phyloP scores from a whole-genome alignment of 2,797 vertebrate species.

The Myotis planiceps region DNA sequence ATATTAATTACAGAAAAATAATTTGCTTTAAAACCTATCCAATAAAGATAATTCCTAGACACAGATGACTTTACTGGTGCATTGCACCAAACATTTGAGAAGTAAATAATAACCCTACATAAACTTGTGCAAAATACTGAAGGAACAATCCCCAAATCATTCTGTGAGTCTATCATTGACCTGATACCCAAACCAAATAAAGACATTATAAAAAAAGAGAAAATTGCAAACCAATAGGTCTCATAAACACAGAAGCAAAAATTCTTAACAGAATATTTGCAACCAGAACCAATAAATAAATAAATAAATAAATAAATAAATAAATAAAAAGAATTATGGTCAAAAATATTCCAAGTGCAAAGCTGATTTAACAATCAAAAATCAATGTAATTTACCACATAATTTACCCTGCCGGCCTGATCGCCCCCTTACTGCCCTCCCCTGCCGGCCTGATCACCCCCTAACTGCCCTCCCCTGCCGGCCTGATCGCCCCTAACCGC shows the following conservation, averaged over 20 bases:
- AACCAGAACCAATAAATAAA: not conserved
- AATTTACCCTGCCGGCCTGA: no score
- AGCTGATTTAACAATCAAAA: not conserved
- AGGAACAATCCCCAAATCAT: not conserved
- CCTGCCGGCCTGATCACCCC: no score
- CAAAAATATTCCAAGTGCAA: not conserved
- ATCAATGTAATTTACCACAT: not conserved
- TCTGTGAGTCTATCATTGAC: not conserved
- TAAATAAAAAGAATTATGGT: not conserved
- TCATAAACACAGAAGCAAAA: constrained; percentile 7
- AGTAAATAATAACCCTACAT: not conserved
- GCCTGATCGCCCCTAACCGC: no score
- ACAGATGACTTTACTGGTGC: not conserved
- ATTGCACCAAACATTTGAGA: not conserved
- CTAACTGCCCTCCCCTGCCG: no score
- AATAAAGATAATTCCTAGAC: not conserved
- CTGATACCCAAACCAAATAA: not conserved
- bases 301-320: no score
- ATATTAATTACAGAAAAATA: not conserved
- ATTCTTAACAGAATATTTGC: not conserved
- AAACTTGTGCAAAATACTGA: not conserved
- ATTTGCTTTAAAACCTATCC: not conserved
- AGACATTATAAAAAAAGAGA: not conserved
- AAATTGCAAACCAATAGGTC: not conserved
- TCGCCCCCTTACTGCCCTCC: no score